Base-by-base conservation (phyloP, 1,140 invertebrate species). In the Chlorops oryzae region DNA sequence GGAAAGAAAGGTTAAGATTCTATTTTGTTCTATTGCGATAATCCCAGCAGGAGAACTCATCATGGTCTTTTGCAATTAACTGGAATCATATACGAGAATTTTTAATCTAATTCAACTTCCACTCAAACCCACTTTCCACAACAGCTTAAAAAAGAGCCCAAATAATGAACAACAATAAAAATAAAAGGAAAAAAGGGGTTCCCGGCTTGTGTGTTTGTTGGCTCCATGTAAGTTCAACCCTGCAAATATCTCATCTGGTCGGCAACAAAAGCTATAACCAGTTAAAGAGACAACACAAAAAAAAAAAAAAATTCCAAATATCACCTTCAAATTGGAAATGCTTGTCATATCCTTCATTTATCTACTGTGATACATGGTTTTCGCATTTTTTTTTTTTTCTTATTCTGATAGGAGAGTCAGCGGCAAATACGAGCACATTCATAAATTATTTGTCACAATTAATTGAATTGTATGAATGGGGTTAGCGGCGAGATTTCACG, bases 371-470 rank as follows among this genome's bases (percentile, higher is more conserved):
- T 57, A 58, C 61, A 62, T 57, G 59, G 56, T 57, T 63, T 63
- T 63, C 58, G 62, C 59, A 65, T 65, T 63, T 65, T 58, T 59
- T 56, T 59, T 13, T 18, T 45, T 45, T 45, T 25, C 5, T 13
- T 5, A 38, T n/a, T n/a, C n/a, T n/a, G n/a, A 38, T 6, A n/a
- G 6, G 18, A 38, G 35, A 9, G 15, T 15, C n/a, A 10, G 40
- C 18, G n/a, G 32, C 34, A 28, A 13, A 5, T 23, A 47, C 43
- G 17, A 28, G n/a, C 24, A 41, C 56, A 65, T 69, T 69, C 63
- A 69, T 69, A 69, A 69, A 69, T 69, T 69, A 68, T 69, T 69
- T 65, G 65, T 68, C 63, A 69, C 59, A 64, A 69, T 68, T 69
- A 69, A 69, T 69, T 68, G 65, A 65, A 69, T 68, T 68, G 63